Evolutionary conservation across 2,797 vertebrate genomes (phyloP), one percentile per base, ranked within the genome.

Genomic region (Tapirus indicus): DNA sequence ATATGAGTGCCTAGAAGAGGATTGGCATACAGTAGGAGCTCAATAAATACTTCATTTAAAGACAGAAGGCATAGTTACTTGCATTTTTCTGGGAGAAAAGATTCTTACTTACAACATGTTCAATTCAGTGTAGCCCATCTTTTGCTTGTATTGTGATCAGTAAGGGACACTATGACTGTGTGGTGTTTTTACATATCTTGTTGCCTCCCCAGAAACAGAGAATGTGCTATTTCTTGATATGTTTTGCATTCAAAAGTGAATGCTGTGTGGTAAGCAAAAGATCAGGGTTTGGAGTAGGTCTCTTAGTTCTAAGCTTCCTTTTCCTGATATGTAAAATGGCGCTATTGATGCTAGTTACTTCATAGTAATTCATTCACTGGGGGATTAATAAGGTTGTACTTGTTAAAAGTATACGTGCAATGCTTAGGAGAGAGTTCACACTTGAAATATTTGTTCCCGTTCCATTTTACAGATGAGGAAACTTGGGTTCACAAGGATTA

Each of bases 231-330:
- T 64, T 82, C 23, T 79, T 86, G 49, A 1, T 71, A 29, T 20
- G 25, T 52, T 91, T 92, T 80, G 6, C 60, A 23, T 47, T 52
- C 83, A 83, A 29, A 88, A 58, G 13, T 35, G 44, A 91, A n/a
- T 1, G 0, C 1, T 83, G 1, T n/a, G 20, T 2, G 0, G 2
- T n/a, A 60, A 60, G 3, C 74, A 27, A 82, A 62, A 86, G 9
- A 78, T 49, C 20, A 56, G 0, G 27, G 6, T 64, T 85, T 14
- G 6, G n/a, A 86, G 12, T 35, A 47, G 79, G 32, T 27, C 12
- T 21, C 7, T 82, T 16, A 35, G 13, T 71, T 79, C 49, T 80
- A 47, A 85, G 21, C 20, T 35, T 93, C 18, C 9, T 72, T 84
- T 94, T n/a, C 23, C 60, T 84, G 6, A 66, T 60, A 44, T 6